Evolutionary conservation across 2,888 invertebrate genomes (phyloP).

Genomic region (Xanthorhoe spadicearia): DNA sequence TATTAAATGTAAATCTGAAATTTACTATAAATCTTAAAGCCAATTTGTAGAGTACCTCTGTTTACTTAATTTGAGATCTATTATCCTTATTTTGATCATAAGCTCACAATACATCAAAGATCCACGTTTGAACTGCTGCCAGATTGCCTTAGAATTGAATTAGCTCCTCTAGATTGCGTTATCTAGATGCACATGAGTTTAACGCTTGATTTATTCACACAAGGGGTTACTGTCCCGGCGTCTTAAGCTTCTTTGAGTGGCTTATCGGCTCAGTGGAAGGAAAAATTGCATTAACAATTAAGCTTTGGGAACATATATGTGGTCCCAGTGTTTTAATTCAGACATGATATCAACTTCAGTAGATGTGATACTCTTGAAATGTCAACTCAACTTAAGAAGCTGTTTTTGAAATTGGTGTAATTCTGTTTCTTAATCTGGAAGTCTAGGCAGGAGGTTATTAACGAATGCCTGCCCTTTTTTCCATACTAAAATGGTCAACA

Average conservation of each 20-base stretch:
- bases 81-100: not conserved
- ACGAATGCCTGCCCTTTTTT: no score
- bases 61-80: not conserved
- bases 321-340: constrained; percentile 3
- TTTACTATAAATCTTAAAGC: not conserved
- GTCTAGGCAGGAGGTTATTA: no score
- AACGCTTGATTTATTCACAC: constrained; percentile 57
- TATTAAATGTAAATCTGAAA: no score
- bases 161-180: constrained; percentile 57
- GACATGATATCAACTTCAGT: not conserved
- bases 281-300: constrained; percentile 30
- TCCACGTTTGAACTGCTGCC: constrained; percentile 15
- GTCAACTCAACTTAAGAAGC: not conserved
- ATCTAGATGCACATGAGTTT: constrained; percentile 60
- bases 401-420: not conserved
- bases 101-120: constrained; percentile 6
- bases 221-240: constrained; percentile 47
- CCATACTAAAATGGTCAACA: no score
- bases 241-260: constrained; percentile 37
- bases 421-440: not conserved
- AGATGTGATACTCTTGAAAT: not conserved
- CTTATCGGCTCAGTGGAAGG: constrained; percentile 32
- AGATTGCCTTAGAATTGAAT: constrained; percentile 53
- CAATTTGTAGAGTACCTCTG: not conserved
- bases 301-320: constrained; percentile 11